These are phyloP conservation scores for Oreochromis niloticus DNA, from an alignment of 2,113 vertebrate species.

Conservation along the genomic window DNA sequence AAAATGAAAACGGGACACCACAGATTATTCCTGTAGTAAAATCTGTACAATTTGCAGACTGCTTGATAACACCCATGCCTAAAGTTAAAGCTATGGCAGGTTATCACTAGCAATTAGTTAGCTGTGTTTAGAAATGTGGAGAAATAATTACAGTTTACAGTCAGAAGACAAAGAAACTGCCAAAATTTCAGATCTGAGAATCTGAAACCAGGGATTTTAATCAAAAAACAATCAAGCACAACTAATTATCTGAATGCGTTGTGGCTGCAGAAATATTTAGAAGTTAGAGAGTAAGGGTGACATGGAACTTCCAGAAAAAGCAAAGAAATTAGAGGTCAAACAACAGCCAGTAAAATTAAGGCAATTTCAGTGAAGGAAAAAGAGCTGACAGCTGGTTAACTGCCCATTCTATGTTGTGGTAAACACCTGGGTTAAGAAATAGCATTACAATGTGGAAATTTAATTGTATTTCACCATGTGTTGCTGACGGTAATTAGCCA, in stretches of 20 bases:
- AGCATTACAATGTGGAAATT: background rate
- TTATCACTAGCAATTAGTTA: background rate
- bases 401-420: background rate
- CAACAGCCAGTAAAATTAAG: background rate
- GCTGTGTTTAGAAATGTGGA: background rate
- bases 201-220: background rate
- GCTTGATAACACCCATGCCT: background rate
- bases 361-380: background rate
- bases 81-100: background rate
- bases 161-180: background rate
- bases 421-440: background rate
- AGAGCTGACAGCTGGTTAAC: background rate
- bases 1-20: rapidly evolving
- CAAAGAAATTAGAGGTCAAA: background rate
- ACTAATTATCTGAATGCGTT: background rate
- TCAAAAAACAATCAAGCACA: rapidly evolving
- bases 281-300: background rate
- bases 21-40: background rate
- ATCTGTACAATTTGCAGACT: background rate
- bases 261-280: background rate
- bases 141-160: background rate
- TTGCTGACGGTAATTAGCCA: background rate
- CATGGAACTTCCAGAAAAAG: background rate
- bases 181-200: background rate
- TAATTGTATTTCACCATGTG: background rate